Evolutionary conservation across 2,797 vertebrate species (phyloP), one percentile per base, ranked within the genome.

Genomic region (Melanotaenia nigrans): DNA sequence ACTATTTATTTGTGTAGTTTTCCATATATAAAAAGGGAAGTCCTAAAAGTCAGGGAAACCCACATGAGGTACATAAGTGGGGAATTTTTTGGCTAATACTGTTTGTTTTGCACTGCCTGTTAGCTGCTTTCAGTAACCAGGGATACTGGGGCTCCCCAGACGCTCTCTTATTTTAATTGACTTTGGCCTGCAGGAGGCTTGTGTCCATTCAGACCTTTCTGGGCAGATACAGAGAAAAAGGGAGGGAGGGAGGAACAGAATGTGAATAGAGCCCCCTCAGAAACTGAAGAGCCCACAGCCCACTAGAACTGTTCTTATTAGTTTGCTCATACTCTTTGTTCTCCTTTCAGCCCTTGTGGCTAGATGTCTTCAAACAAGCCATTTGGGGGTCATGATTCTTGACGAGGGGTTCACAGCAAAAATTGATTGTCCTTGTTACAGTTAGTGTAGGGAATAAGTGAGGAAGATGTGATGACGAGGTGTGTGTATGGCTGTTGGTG

Each of bases 111-210:
- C 75, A 56, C 76, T 75, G 83, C 78, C 69, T 86, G 85, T 82
- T 80, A 70, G 79, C 85, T 83, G 82, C 78, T 81, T 80, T 82
- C 54, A 72, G 90, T 92, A 84, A 88, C 90, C 86, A 83, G 89
- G 91, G 90, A 87, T 81, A 85, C 82, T 30, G 40, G 54, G 60
- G 66, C 79, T 89, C 86, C 87, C 73, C 28, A 74, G 69, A 72
- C 84, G 82, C 82, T 80, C 86, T 90, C 84, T 84, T 85, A 80
- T 87, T 91, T 89, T 90, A 93, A 92, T 92, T 91, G 91, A 93
- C 91, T 91, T 91, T 91, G 82, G 89, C 89, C 91, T 87, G 90
- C 87, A 86, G 90, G 89, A 90, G 88, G 77, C 87, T 85, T 82
- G 85, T 82, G 86, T 86, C 86, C 89, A 84, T 92, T 92, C 88